Conservation (phyloP, 2,113 vertebrate genomes). For the Lutjanus erythropterus region DNA sequence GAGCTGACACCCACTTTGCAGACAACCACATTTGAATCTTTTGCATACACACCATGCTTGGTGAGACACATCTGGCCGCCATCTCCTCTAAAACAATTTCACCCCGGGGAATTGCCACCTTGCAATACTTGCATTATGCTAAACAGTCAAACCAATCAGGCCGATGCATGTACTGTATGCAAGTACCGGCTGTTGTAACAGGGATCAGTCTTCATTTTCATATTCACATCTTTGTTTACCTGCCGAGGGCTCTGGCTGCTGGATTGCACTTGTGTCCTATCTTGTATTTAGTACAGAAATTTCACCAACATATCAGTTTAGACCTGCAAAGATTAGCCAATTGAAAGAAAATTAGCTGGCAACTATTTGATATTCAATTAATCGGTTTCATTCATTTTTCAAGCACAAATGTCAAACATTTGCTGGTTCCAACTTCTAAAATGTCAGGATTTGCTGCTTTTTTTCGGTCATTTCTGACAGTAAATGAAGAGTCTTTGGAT, state of each 20-base stretch:
- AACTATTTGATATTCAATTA: too few relatives aligned
- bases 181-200: slow-evolving; percentile 65
- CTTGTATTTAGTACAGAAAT: slow-evolving; percentile 4
- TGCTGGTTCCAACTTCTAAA: too few relatives aligned
- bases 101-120: slow-evolving; percentile 54
- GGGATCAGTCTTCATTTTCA: slow-evolving; percentile 59
- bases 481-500: too few relatives aligned
- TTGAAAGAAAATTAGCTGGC: too few relatives aligned
- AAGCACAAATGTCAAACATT: too few relatives aligned
- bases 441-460: too few relatives aligned
- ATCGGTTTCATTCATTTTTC: too few relatives aligned
- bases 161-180: slow-evolving; percentile 48
- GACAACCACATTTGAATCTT: slow-evolving; percentile 47
- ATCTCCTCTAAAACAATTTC: slow-evolving; percentile 56
- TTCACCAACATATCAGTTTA: slow-evolving; percentile 6
- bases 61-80: slow-evolving; percentile 56
- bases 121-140: slow-evolving; percentile 70
- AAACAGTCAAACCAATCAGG: slow-evolving; percentile 66
- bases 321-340: too few relatives aligned
- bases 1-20: slow-evolving; percentile 37
- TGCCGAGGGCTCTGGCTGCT: slow-evolving; percentile 24
- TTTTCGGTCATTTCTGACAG: too few relatives aligned
- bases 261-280: not conserved
- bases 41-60: slow-evolving; percentile 39
- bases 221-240: slow-evolving; percentile 52